A percentile compares a stretch with the other conserved stretches of the same genome.
Evolutionary conservation across 2,797 vertebrate species (phyloP).

Genomic region (Alexandromys oeconomus): DNA sequence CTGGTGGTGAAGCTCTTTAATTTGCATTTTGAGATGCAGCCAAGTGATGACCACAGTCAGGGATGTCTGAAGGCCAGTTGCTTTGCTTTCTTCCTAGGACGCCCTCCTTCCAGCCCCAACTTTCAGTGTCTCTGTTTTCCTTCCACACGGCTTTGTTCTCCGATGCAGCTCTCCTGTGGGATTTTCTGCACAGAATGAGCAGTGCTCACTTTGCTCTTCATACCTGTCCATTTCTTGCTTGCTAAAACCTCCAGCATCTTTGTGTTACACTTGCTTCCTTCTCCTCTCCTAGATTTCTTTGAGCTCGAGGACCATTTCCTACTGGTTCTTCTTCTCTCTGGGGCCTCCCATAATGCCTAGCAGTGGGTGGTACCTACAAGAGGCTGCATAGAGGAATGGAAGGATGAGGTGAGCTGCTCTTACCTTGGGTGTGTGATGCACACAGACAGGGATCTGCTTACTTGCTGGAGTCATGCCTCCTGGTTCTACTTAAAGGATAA

Average conservation of each 20-base stretch:
- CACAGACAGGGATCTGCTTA: background rate
- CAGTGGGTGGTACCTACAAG: background rate
- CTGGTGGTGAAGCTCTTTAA: background rate
- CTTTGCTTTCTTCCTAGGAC: background rate
- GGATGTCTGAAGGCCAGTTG: background rate
- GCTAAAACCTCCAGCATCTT: background rate
- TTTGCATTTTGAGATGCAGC: background rate
- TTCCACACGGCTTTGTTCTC: background rate
- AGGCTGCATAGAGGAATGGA: background rate
- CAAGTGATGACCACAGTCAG: background rate
- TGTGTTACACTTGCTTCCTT: background rate
- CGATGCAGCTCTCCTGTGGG: background rate
- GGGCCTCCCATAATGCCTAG: background rate
- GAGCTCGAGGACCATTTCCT: background rate
- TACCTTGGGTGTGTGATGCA: background rate
- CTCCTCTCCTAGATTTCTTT: background rate
- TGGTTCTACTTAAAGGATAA: background rate
- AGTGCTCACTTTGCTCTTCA: background rate
- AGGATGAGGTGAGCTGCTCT: background rate
- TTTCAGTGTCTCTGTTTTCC: background rate
- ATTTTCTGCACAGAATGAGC: background rate
- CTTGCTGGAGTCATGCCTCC: background rate
- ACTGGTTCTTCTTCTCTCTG: background rate
- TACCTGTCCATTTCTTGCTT: background rate
- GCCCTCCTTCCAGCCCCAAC: background rate